phyloP scores from a whole-genome alignment of 2,888 invertebrate genomes.

The Ornithoptera priamus region DNA sequence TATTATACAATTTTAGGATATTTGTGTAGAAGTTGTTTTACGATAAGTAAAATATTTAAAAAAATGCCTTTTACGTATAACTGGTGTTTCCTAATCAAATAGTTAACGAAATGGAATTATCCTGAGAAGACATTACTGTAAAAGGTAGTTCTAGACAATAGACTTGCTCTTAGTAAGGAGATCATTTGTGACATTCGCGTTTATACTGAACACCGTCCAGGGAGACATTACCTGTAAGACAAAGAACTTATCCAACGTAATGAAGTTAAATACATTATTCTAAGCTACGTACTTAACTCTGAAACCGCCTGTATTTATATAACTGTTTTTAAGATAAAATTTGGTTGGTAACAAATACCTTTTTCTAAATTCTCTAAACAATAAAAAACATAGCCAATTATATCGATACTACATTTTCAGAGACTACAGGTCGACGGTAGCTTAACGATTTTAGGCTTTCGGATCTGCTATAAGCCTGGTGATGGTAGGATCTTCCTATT shows the following conservation, averaged over 20 bases:
- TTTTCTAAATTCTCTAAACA: neutral
- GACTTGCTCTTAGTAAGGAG: conserved; percentile 1
- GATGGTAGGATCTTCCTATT: too few relatives aligned
- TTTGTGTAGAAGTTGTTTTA: too few relatives aligned
- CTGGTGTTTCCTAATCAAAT: neutral
- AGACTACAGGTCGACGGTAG: neutral
- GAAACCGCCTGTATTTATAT: neutral
- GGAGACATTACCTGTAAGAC: conserved; percentile 8
- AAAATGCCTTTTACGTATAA: too few relatives aligned
- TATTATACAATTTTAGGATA: too few relatives aligned
- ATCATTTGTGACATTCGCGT: conserved; percentile 5
- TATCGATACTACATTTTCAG: neutral
- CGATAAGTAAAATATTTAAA: too few relatives aligned
- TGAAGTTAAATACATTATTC: conserved; percentile 5
- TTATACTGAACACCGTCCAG: conserved; percentile 12
- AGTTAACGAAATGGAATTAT: neutral
- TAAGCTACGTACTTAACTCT: neutral
- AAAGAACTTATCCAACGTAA: conserved; percentile 12
- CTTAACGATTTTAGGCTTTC: neutral
- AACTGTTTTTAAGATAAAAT: neutral
- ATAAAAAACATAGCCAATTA: neutral
- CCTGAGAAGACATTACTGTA: neutral
- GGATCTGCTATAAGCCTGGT: neutral
- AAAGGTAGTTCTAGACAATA: neutral
- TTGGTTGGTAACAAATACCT: neutral